Conservation (phyloP, 2,797 vertebrate genomes). For the Jordanella pulchra region DNA sequence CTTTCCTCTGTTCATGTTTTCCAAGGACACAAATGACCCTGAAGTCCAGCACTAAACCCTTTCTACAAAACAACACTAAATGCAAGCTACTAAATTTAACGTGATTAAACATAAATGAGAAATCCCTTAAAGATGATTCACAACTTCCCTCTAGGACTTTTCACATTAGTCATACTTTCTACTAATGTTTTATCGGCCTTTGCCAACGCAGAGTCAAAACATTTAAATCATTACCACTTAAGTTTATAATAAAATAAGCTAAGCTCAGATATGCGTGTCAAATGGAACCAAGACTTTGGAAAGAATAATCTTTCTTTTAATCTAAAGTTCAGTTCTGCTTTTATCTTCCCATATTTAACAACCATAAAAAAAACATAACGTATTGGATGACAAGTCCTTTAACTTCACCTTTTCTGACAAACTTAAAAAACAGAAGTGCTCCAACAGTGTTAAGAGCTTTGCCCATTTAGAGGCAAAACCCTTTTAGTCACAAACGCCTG, state of each 20-base stretch:
- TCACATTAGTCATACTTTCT: not conserved
- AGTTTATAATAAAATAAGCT: not conserved
- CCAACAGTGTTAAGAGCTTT: not conserved
- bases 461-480: conserved; percentile 1
- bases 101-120: not conserved
- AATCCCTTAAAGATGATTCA: not conserved
- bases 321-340: conserved; percentile 47
- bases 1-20: conserved; percentile 25
- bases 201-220: not conserved
- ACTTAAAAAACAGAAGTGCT: conserved; percentile 34
- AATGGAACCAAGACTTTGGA: not conserved
- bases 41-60: conserved; percentile 30
- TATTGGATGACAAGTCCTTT: conserved; percentile 16
- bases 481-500: not conserved
- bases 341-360: conserved; percentile 9
- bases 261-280: not conserved
- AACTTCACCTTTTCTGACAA: conserved; percentile 4
- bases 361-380: conserved; percentile 3
- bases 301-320: conserved; percentile 4
- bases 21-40: conserved; percentile 27
- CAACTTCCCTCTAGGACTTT: not conserved
- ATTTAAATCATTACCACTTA: not conserved
- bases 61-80: conserved; percentile 26
- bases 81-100: conserved; percentile 13
- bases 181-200: not conserved